Base-by-base conservation (phyloP, 2,888 invertebrate species). In the Drosophila seclusa region DNA sequence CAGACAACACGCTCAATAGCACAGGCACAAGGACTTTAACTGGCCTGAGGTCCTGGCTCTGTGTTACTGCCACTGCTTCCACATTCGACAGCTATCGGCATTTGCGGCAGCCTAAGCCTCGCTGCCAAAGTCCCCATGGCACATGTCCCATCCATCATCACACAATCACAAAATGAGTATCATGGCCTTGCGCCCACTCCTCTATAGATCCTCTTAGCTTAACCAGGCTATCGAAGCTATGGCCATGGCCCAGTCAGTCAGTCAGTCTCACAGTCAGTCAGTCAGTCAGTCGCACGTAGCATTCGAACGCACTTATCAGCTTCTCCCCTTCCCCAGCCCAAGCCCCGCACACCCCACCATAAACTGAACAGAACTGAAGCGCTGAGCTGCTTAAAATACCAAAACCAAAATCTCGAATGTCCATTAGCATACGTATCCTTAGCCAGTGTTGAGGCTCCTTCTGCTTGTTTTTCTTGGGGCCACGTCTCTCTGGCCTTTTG, bases 161-260 rank as follows among this genome's bases (percentile, higher is more conserved):
- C 80, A 90, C 89, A 90, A 90, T 90, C 89, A 86, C 88, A 90
- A 88, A 89, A 83, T 85, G 79, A 90, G 90, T 89, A 90, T 89
- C 89, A 88, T 84, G 75, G 72, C 73, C 75, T 42, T 48, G 49
- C 50, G 10, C 42, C 34, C 40, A 45, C 42, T 31, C 29, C 31
- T n/a, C 48, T 27, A 38, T 16, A 21, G 32, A 52, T 65, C 40
- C 57, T 42, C 40, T n/a, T 21, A 59, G 74, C 62, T 74, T 45
- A 42, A 34, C 48, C 55, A 16, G 29, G 49, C 59, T 57, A 58
- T 61, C 59, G 50, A 61, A 52, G 59, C 63, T 38, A 53, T 74
- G 63, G 80, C 80, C 80, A 76, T 67, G 76, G 80, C 80, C 80
- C 70, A 66, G 73, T 70, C 69, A 69, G 69, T 34, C 60, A 52